phyloP scores from a whole-genome alignment of 2,797 vertebrate species.

The Malacoctenus gilli region DNA sequence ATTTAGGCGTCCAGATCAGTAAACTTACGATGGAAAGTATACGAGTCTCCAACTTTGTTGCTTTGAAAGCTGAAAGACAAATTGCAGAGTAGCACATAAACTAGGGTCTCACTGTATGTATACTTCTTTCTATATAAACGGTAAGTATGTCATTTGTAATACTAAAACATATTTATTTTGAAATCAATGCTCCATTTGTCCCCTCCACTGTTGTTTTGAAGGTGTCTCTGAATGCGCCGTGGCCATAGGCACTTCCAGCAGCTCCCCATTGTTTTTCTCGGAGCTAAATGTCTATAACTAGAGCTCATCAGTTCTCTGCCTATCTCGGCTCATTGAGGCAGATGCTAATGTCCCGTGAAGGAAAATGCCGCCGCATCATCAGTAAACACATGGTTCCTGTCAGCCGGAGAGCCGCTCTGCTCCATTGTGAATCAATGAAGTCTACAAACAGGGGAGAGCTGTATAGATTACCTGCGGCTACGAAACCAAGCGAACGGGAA shows the following conservation, averaged over 20 bases:
- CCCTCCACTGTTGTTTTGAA: conserved; percentile 11
- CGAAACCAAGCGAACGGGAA: conserved; percentile 52
- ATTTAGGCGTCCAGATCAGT: no score
- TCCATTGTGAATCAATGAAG: conserved; percentile 68
- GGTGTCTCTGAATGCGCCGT: conserved; percentile 5
- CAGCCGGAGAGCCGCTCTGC: conserved; percentile 46
- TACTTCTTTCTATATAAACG: no score
- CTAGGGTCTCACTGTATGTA: no score
- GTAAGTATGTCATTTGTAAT: no score
- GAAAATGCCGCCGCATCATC: conserved; percentile 72
- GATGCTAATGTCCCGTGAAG: conserved; percentile 76
- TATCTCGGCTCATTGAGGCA: conserved; percentile 55
- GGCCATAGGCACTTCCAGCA: conserved; percentile 22
- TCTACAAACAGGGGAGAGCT: conserved; percentile 63
- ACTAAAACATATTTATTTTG: neutral
- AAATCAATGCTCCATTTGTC: conserved; percentile 9
- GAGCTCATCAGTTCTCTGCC: conserved; percentile 57
- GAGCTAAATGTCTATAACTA: conserved; percentile 56
- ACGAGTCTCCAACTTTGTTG: no score
- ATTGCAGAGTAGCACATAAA: no score
- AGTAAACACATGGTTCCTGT: conserved; percentile 69
- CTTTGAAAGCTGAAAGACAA: no score
- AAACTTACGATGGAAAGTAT: no score
- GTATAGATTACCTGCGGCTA: conserved; percentile 61
- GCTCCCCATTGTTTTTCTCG: conserved; percentile 48